phyloP scores from a whole-genome alignment of 2,888 invertebrate genomes.

The Tiliacea citrago region DNA sequence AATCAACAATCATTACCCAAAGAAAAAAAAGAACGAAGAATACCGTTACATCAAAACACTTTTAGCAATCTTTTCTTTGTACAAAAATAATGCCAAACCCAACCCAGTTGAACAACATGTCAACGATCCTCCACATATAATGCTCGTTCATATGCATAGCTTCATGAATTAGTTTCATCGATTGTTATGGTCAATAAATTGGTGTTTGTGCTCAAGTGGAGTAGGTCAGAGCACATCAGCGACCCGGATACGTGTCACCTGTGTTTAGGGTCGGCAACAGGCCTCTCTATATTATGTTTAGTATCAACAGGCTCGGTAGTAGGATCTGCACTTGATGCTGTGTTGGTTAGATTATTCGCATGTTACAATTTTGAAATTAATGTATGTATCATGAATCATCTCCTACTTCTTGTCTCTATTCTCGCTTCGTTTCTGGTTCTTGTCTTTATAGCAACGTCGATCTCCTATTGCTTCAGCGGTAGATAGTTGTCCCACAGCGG shows the following conservation, averaged over 20 bases:
- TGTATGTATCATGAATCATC: background rate
- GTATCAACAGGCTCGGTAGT: slow-evolving; percentile 6
- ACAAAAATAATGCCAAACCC: background rate
- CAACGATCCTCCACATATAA: slow-evolving; percentile 25
- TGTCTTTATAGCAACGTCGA: background rate
- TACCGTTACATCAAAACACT: background rate
- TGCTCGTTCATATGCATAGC: slow-evolving; percentile 34
- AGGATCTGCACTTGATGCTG: background rate
- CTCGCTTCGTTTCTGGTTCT: background rate
- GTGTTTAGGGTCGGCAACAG: slow-evolving; percentile 41
- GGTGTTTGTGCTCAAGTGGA: slow-evolving; percentile 58
- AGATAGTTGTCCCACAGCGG: background rate
- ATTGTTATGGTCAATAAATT: slow-evolving; percentile 62
- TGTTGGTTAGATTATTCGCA: background rate
- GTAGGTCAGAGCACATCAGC: slow-evolving; percentile 53
- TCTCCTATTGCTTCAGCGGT: too few species aligned
- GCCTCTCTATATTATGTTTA: slow-evolving; percentile 9
- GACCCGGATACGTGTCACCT: slow-evolving; percentile 62
- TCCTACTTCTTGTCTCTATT: background rate
- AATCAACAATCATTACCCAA: background rate
- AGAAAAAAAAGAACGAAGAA: background rate
- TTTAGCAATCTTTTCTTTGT: background rate
- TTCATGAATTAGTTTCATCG: slow-evolving; percentile 58
- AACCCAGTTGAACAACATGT: background rate
- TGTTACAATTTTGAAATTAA: background rate